Conservation (phyloP, 92 coral and sea anemone genomes). For the Epizoanthus scotinus region DNA sequence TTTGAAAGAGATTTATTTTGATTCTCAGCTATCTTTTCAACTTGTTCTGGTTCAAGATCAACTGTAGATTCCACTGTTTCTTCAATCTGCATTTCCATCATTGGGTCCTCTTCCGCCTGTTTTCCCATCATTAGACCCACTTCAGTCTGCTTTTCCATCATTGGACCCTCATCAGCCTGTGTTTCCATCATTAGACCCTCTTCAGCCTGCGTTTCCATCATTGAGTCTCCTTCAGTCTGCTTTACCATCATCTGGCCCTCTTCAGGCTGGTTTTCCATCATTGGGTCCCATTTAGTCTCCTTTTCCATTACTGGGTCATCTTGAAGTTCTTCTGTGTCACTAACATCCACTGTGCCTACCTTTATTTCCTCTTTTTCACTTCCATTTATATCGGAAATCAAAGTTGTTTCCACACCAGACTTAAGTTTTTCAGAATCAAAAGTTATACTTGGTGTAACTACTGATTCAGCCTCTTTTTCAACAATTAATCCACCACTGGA, state of each 20-base stretch:
- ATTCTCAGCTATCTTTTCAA: not conserved
- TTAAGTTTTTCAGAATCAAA: not conserved
- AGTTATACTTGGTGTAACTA: not conserved
- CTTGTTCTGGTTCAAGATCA: not conserved
- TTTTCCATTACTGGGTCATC: not conserved
- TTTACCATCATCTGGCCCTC: not conserved
- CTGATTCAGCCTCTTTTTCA: not conserved
- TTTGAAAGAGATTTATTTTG: not conserved
- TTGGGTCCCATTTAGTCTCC: not conserved
- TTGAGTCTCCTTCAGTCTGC: not conserved
- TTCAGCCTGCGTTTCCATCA: not conserved
- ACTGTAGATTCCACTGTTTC: not conserved
- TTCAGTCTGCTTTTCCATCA: not conserved
- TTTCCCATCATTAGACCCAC: not conserved
- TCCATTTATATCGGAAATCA: not conserved
- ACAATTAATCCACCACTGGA: not conserved
- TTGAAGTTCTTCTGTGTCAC: not conserved
- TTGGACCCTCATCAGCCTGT: not conserved
- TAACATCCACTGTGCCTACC: conserved; percentile 1
- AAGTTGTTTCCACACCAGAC: not conserved
- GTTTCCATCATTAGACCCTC: not conserved
- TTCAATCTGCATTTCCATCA: too few species aligned
- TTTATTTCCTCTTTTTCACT: not conserved
- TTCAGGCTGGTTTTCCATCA: not conserved
- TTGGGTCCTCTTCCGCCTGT: too few species aligned